These are phyloP conservation scores for Opisthocomus hoazin DNA, from an alignment of 2,113 vertebrate species.

Conservation along the genomic window DNA sequence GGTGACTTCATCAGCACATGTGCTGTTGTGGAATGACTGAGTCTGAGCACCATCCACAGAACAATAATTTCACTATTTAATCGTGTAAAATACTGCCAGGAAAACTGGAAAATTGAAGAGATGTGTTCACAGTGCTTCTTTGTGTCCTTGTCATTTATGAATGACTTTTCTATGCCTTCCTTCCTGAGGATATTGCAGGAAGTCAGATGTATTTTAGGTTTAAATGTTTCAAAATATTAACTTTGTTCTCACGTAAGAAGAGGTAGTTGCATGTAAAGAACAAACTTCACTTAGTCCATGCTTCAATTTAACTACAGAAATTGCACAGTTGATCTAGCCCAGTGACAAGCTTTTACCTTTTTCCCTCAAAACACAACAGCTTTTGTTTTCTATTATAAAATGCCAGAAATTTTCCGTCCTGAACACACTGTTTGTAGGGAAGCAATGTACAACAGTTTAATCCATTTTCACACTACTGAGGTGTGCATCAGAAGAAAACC, in stretches of 20 bases:
- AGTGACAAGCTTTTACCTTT: not conserved
- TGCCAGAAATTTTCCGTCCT: not conserved
- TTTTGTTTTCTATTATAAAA: not conserved
- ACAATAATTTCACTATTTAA: not conserved
- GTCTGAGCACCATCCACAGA: not conserved
- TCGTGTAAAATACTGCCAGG: not conserved
- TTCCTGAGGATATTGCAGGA: not conserved
- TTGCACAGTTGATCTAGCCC: not conserved
- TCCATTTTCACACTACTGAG: not conserved
- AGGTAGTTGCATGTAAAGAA: not conserved
- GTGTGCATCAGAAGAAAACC: not conserved
- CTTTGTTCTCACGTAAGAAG: not conserved
- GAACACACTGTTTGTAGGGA: not conserved
- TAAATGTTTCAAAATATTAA: not conserved
- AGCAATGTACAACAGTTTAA: not conserved
- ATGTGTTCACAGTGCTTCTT: not conserved
- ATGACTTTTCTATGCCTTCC: not conserved
- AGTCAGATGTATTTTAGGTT: not conserved
- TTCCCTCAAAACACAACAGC: not conserved
- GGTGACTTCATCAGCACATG: fast-evolving
- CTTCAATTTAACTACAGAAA: not conserved
- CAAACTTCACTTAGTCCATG: not conserved
- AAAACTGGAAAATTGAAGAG: not conserved
- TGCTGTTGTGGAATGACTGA: not conserved
- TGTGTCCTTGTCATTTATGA: not conserved